Base-by-base conservation (phyloP, 1,140 invertebrate genomes). In the Tachypleus tridentatus region DNA sequence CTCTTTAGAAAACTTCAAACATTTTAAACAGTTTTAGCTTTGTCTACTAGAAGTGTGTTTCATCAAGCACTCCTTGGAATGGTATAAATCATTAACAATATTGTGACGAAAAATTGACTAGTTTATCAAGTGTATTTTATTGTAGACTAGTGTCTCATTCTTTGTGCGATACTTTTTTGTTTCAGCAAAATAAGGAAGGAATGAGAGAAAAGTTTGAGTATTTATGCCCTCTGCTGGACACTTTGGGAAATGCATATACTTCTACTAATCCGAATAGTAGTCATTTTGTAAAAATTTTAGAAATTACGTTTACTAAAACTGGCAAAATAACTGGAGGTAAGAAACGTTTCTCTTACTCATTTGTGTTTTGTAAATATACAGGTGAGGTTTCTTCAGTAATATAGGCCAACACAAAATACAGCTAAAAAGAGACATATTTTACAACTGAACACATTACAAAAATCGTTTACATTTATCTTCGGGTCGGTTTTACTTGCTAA, bases 161-260 rank as follows among this genome's bases (percentile, higher is more conserved):
- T 29, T 29, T 29, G 29, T 29, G 29, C 29, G 29, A 29, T 29
- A 29, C 29, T n/a, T n/a, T 9, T 58, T 11, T 54, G n/a, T 58
- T 65, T n/a, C 53, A 65, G 67, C 65, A 61, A 4, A 47, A 57
- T 49, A 51, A 11, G n/a, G 29, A 57, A 3, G 62, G 47, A 49
- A 69, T 69, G 75, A 63, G 60, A 3, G 85, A 90, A 64, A 83
- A 86, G 73, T 89, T 91, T 64, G 79, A 91, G 3, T 84, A 87
- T 76, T 85, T 89, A 29, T 91, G 91, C 77, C 87, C 88, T 1
- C 84, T 91, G 63, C 89, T 92, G 87, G 89, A 91, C 74, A 86
- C 88, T 5, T 91, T 93, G 76, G 89, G 89, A 4, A 91, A 91
- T 77, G 88, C 89, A 4, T 82, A 82, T 56, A 91, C 88, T 2